Evolutionary conservation across 2,113 vertebrate species (phyloP).

Genomic region (Menidia beryllina): DNA sequence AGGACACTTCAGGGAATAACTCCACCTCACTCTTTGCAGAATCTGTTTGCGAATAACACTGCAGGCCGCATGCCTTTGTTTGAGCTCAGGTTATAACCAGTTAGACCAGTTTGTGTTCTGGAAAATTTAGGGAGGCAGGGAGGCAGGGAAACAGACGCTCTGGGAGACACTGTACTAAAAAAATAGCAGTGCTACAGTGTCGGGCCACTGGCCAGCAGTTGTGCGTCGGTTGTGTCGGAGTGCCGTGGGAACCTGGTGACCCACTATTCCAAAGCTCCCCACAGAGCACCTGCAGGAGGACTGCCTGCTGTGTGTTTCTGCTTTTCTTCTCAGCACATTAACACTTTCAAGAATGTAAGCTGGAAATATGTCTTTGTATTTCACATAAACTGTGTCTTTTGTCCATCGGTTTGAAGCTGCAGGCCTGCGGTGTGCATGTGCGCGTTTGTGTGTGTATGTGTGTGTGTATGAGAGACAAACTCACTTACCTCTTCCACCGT

Average conservation of each 20-base stretch:
- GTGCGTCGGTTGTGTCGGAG: constrained; percentile 15
- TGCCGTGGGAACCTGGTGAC: neutral
- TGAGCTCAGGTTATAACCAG: constrained; percentile 57
- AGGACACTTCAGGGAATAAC: constrained; percentile 45
- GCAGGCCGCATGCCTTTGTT: constrained; percentile 43
- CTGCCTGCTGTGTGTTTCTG: constrained; percentile 28
- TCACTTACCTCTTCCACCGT: constrained; percentile 92
- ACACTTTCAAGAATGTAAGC: constrained; percentile 50
- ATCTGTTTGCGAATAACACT: constrained; percentile 34
- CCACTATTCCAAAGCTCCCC: constrained; percentile 22
- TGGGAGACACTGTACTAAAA: constrained; percentile 38
- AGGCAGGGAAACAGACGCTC: constrained; percentile 16
- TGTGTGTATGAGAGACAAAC: constrained; percentile 61
- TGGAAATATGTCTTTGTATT: constrained; percentile 8
- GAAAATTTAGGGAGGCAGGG: neutral
- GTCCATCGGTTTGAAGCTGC: constrained; percentile 14
- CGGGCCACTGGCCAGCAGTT: constrained; percentile 46
- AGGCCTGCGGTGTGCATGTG: too few species aligned
- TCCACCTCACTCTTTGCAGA: neutral
- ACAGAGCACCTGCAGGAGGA: constrained; percentile 33
- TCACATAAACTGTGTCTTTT: constrained; percentile 5
- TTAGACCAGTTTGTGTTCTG: constrained; percentile 61
- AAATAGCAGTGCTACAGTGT: neutral
- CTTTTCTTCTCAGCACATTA: constrained; percentile 50
- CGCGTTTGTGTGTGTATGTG: constrained; percentile 3